Evolutionary conservation across 2,797 vertebrate species (phyloP).

Genomic region (Martes flavigula): DNA sequence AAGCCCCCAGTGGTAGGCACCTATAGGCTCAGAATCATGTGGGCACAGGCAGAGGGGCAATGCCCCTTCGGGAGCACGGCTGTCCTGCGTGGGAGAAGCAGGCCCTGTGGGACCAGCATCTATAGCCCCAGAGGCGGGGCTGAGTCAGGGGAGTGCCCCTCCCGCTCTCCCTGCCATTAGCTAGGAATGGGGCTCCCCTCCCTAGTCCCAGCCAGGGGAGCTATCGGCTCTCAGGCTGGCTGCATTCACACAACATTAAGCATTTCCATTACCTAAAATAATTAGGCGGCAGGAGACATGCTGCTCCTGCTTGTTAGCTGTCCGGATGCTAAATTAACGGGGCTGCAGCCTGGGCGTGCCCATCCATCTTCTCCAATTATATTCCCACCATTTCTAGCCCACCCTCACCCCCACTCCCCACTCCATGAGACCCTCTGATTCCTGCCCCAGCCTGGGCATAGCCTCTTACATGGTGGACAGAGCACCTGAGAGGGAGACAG

Average conservation of each 20-base stretch:
- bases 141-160: not conserved
- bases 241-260: slow-evolving; percentile 90
- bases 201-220: slow-evolving; percentile 74
- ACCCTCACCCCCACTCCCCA: slow-evolving; percentile 47
- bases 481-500: not conserved
- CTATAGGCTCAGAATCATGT: not conserved
- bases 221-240: slow-evolving; percentile 82
- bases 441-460: not conserved
- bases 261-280: slow-evolving; percentile 91
- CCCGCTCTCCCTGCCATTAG: slow-evolving; percentile 41
- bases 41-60: slow-evolving; percentile 24
- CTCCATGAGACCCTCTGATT: slow-evolving; percentile 31
- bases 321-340: slow-evolving; percentile 90
- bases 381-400: slow-evolving; percentile 81
- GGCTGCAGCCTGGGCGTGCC: slow-evolving; percentile 84
- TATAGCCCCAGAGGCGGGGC: not conserved
- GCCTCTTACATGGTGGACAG: not conserved
- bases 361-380: slow-evolving; percentile 89
- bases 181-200: slow-evolving; percentile 17
- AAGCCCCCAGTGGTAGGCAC: not conserved
- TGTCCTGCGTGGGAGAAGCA: not conserved
- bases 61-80: slow-evolving; percentile 64
- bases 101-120: not conserved
- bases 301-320: slow-evolving; percentile 88
- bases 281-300: slow-evolving; percentile 88